Evolutionary conservation across 37 sponge, comb jelly and placozoan genomes (phyloP).

Genomic region (Spongilla lacustris): DNA sequence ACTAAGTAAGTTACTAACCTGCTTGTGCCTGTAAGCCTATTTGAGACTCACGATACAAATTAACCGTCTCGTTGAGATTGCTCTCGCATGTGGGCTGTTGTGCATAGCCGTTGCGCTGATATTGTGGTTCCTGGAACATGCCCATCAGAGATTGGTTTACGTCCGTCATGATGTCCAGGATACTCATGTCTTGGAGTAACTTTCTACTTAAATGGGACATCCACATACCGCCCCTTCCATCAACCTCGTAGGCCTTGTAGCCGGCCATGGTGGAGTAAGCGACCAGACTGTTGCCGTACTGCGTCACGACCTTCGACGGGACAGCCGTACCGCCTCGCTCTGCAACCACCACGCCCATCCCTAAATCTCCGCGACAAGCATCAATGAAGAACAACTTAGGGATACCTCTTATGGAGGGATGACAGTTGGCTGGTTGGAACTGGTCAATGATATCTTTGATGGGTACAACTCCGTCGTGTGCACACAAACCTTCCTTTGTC

Average conservation of each 20-base stretch:
- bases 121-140: constrained; percentile 2
- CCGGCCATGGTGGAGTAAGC: constrained; percentile 45
- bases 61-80: neutral
- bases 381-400: constrained; percentile 61
- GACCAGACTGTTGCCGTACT: constrained; percentile 38
- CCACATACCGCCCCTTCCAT: constrained; percentile 29
- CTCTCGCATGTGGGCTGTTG: neutral
- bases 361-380: constrained; percentile 31
- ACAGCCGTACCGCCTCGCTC: constrained; percentile 3
- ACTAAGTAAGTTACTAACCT: neutral
- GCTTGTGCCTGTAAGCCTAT: neutral
- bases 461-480: neutral
- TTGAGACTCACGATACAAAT: neutral
- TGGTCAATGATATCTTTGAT: neutral
- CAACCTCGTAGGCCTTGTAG: constrained; percentile 30
- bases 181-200: neutral
- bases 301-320: constrained; percentile 8
- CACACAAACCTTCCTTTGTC: neutral
- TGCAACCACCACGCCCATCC: neutral
- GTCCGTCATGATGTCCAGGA: constrained; percentile 27
- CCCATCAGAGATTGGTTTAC: constrained; percentile 14
- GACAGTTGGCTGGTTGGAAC: neutral
- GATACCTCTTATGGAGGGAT: neutral
- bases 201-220: neutral
- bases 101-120: too few species aligned